Percentiles rank a stretch among this genome's conserved stretches.
These are phyloP conservation scores for Eueides isabella DNA, from an alignment of 1,140 invertebrate species.

Conservation along the genomic window DNA sequence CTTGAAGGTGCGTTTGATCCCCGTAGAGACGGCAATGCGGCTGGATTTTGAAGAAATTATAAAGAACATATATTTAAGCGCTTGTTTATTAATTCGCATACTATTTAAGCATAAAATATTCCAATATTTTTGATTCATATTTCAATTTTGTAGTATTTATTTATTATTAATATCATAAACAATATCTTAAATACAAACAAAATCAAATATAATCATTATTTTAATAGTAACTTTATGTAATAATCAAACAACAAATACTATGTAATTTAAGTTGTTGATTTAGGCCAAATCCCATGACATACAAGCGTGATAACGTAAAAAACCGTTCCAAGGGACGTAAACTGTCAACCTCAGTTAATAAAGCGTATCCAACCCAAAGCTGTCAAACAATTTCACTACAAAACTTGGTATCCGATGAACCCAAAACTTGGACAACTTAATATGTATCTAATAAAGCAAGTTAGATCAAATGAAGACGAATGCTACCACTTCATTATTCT, in stretches of 20 bases:
- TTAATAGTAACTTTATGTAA: neutral
- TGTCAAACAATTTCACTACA: slow-evolving; percentile 56
- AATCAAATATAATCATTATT: too few relatives aligned
- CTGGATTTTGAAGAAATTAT: too few relatives aligned
- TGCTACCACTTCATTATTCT: slow-evolving; percentile 67
- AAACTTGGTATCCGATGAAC: slow-evolving; percentile 49
- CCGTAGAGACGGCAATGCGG: slow-evolving; percentile 65
- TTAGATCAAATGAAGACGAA: slow-evolving; percentile 64
- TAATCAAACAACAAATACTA: slow-evolving; percentile 6
- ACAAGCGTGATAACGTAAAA: slow-evolving; percentile 36
- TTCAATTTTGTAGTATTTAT: too few relatives aligned
- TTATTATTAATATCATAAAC: too few relatives aligned
- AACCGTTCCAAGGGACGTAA: slow-evolving; percentile 32
- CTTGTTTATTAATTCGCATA: too few relatives aligned
- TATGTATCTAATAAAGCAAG: slow-evolving; percentile 63
- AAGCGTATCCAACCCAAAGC: slow-evolving; percentile 52
- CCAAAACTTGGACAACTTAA: slow-evolving; percentile 52
- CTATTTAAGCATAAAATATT: too few relatives aligned
- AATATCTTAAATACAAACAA: too few relatives aligned
- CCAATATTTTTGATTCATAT: too few relatives aligned
- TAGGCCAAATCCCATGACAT: slow-evolving; percentile 28
- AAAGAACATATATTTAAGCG: too few relatives aligned
- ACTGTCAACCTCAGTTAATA: slow-evolving; percentile 41
- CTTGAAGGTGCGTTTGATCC: slow-evolving; percentile 70
- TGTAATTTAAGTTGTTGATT: slow-evolving; percentile 31